Base-by-base conservation (phyloP, 1,140 invertebrate species). In the Heliconius hewitsoni region DNA sequence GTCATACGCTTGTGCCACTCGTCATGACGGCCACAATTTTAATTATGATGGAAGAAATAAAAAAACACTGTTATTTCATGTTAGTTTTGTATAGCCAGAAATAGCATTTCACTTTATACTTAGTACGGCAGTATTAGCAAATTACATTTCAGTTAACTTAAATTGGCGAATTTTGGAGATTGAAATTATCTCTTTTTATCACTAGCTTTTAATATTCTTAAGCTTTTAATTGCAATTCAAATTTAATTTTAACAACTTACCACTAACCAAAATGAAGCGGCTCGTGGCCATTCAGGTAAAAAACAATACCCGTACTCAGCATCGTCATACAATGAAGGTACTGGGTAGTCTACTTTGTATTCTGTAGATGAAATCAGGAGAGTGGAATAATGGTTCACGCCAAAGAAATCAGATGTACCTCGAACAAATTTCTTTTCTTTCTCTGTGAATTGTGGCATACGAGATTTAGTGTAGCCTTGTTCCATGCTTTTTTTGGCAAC, bases 341-440 rank as follows among this genome's bases (percentile, higher is more conserved):
- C 82, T 13, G 83, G 71, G 16, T 85, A 42, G 8, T 74, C 19
- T 1, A 1, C 5, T 9, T 83, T 78, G 50, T 88, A 23, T 71
- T 86, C 78, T 42, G 78, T 82, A 2, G 85, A 84, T 4, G 86
- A 88, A 30, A 89, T 74, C 4, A 88, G 23, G 1, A 18, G 81
- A 1, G 94, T 90, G 1, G 95, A 95, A 77, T 97, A 97, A 57
- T 95, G 94, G 79, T 96, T 96, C 0, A 97, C 87, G 16, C 96
- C 96, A 57, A 96, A 95, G 93, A 96, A 97, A 84, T 97, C 96
- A 8, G 92, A 91, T 11, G 95, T 91, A 37, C 96, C 96, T 77
- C 94, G 95, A 3, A 96, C 94, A 46, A 93, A 90, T 71, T 93
- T 72, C 3, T 92, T 94, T 91, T 96, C 96, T 73, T 95, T 86